Base-by-base conservation (phyloP, 2,797 vertebrate species). In the Anisognathus igniventris region DNA sequence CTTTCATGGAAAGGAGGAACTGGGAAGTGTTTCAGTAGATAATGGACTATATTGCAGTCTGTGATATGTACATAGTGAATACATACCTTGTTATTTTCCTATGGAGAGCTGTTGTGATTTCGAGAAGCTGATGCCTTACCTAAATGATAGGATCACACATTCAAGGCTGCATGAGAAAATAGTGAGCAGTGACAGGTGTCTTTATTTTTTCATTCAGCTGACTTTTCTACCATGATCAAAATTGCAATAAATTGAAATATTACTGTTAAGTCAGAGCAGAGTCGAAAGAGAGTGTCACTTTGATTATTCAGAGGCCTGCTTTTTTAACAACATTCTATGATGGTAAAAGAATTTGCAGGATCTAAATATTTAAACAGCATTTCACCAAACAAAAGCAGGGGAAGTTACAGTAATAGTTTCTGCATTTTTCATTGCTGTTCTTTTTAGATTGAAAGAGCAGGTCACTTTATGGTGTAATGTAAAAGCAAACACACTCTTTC, bases 361-460 rank as follows among this genome's bases (percentile, higher is more conserved):
- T 72, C 87, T 92, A 93, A 91, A 84, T 94, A 93, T 81, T 94
- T 91, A 84, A 93, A 84, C 64, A 91, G 58, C 25, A 64, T 90
- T 91, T 95, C 66, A 50, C 74, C 61, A 85, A 73, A 80, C 67
- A 93, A 92, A 83, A 84, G n/a, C 73, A 44, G 50, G 19, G 39
- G 44, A 95, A 72, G 82, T 75, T 80, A 53, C 21, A 51, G 47
- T 58, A 74, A 25, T 68, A 68, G 56, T 84, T 96, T 91, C 66
- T 81, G 39, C 33, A 35, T 72, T 25, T 90, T 75, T 56, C n/a
- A 28, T 45, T 72, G 37, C 44, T 70, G 0, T 72, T 54, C 35
- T 57, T 90, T 54, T 79, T 31, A 51, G 33, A 86, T 30, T 71
- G 83, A 76, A 90, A 86, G 65, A 83, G 15, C 65, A 58, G 67